phyloP scores from a whole-genome alignment of 2,888 invertebrate genomes.

The Liodrosophila aerea region DNA sequence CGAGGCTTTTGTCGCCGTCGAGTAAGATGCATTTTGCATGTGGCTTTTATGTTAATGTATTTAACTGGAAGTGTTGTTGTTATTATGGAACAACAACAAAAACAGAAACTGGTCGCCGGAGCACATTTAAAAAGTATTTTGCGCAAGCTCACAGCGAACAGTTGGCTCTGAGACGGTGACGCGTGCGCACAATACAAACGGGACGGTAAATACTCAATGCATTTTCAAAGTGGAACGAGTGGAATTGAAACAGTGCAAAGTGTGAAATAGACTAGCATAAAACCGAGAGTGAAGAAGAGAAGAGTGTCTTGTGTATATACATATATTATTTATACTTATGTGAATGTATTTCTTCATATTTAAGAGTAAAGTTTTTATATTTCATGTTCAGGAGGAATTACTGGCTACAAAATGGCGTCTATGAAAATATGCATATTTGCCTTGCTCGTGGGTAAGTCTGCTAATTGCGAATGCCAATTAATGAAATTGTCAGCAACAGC shows the following conservation, averaged over 20 bases:
- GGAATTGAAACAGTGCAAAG: slow-evolving; percentile 31
- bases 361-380: slow-evolving; percentile 29
- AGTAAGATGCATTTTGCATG: slow-evolving; percentile 61
- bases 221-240: slow-evolving; percentile 11
- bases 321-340: too few relatives aligned
- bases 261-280: slow-evolving; percentile 19
- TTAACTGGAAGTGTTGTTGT: slow-evolving; percentile 9
- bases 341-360: not conserved
- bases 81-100: slow-evolving; percentile 5
- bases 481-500: slow-evolving; percentile 19
- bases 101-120: slow-evolving; percentile 42
- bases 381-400: slow-evolving; percentile 53
- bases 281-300: not conserved
- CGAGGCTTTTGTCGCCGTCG: slow-evolving; percentile 46
- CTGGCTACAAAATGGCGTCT: slow-evolving; percentile 70
- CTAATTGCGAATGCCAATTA: slow-evolving; percentile 60
- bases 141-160: slow-evolving; percentile 29
- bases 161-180: slow-evolving; percentile 57
- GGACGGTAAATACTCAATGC: slow-evolving; percentile 45
- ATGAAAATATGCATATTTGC: slow-evolving; percentile 78
- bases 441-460: slow-evolving; percentile 74
- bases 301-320: too few relatives aligned
- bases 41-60: slow-evolving; percentile 33
- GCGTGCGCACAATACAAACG: slow-evolving; percentile 58
- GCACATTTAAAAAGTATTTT: slow-evolving; percentile 41